Evolutionary conservation across 2,113 vertebrate genomes (phyloP).

Genomic region (Trichomycterus rosablanca): DNA sequence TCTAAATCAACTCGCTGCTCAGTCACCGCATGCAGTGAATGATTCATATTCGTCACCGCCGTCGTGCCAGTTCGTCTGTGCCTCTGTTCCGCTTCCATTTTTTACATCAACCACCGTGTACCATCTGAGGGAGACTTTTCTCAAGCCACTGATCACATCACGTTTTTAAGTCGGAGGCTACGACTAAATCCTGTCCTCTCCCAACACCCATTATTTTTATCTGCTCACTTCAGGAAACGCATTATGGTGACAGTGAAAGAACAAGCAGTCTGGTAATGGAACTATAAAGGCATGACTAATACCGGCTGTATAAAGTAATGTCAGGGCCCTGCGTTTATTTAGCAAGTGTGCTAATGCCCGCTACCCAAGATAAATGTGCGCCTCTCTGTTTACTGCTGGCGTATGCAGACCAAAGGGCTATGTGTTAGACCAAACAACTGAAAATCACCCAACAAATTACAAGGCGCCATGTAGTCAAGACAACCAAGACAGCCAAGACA

Average conservation of each 20-base stretch:
- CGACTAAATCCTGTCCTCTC: slow-evolving; percentile 43
- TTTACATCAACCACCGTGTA: slow-evolving; percentile 5
- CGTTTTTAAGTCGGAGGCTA: slow-evolving; percentile 22
- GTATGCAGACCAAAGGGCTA: slow-evolving; percentile 4
- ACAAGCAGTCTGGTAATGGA: slow-evolving; percentile 69
- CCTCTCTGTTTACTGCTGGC: slow-evolving; percentile 27
- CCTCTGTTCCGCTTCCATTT: background rate
- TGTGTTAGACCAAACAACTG: slow-evolving; percentile 17
- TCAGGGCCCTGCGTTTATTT: slow-evolving; percentile 25
- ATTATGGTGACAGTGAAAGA: slow-evolving; percentile 67
- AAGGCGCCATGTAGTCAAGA: slow-evolving; percentile 45
- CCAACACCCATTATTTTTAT: slow-evolving; percentile 70
- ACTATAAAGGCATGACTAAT: slow-evolving; percentile 70
- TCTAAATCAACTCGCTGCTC: slow-evolving; percentile 4
- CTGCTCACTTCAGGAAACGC: slow-evolving; percentile 66
- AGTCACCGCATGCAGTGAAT: slow-evolving; percentile 2
- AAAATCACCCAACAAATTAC: slow-evolving; percentile 36
- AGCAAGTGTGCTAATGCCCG: slow-evolving; percentile 51
- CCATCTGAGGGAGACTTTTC: slow-evolving; percentile 25
- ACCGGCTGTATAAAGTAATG: slow-evolving; percentile 60
- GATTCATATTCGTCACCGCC: slow-evolving; percentile 17
- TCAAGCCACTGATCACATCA: slow-evolving; percentile 18
- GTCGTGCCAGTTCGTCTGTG: slow-evolving; percentile 3
- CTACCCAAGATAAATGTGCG: slow-evolving; percentile 43
- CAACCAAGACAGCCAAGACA: slow-evolving; percentile 34